A percentile compares a stretch with the other conserved stretches of the same genome.
phyloP scores from a whole-genome alignment of 1,140 invertebrate species.

The Hyposmocoma kahamanoa region DNA sequence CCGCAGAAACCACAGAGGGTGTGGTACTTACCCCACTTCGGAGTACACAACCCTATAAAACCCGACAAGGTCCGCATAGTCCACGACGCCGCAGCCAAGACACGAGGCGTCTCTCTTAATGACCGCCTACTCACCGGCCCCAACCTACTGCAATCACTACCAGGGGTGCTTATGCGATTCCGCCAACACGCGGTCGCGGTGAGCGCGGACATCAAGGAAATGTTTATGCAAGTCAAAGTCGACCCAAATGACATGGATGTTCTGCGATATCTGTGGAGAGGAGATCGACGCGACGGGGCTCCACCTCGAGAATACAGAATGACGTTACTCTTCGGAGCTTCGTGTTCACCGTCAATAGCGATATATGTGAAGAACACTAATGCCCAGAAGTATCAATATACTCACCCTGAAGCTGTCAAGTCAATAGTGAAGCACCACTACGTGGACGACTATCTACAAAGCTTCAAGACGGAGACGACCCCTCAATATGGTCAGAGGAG shows the following conservation, averaged over 20 bases:
- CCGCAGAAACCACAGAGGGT: no score
- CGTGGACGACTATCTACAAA: constrained; percentile 38
- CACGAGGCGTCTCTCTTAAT: constrained; percentile 24
- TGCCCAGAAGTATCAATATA: constrained; percentile 13
- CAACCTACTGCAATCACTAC: constrained; percentile 25
- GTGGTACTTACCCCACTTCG: constrained; percentile 45
- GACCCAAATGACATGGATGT: constrained; percentile 24
- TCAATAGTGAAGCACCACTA: constrained; percentile 28
- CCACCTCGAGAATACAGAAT: constrained; percentile 18
- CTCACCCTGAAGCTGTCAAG: constrained; percentile 15
- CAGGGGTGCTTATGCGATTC: constrained; percentile 35
- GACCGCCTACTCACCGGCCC: constrained; percentile 28
- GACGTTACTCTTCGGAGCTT: constrained; percentile 28
- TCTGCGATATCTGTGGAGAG: constrained; percentile 39
- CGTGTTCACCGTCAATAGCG: constrained; percentile 22
- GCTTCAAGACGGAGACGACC: constrained; percentile 12
- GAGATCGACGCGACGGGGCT: background rate
- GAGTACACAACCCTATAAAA: constrained; percentile 27
- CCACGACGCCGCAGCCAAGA: constrained; percentile 27
- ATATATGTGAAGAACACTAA: constrained; percentile 25
- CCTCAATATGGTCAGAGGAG: no score
- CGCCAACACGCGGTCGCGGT: constrained; percentile 26
- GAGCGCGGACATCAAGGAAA: constrained; percentile 35
- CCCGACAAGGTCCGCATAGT: constrained; percentile 28
- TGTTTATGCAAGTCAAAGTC: constrained; percentile 40